Base-by-base conservation (phyloP, 1,140 invertebrate species). In the Plodia interpunctella region DNA sequence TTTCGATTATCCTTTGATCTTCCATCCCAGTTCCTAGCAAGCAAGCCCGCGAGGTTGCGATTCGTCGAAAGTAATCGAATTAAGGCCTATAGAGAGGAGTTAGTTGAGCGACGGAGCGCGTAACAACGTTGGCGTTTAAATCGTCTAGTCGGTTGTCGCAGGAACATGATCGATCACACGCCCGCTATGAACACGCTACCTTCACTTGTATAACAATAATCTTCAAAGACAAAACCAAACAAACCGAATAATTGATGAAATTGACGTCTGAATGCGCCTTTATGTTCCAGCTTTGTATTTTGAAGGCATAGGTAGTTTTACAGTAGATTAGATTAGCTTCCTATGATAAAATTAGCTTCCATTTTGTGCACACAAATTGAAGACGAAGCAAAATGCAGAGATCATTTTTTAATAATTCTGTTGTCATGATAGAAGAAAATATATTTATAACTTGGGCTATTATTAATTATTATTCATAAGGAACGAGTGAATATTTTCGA, bases 1-100 rank as follows among this genome's bases (percentile, higher is more conserved):
- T 68, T 70, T 72, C 57, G 53, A 68, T 68, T 69, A 72, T 70
- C 60, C 67, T 72, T 72, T 75, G 66, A 75, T 72, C 66, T 75
- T 68, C 60, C 68, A 57, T 50, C 55, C 49, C 59, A 32, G 62
- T 59, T 63, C 59, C 52, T 55, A 62, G 32, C 53, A 59, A 57
- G 62, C 54, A 59, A 57, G 62, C 56, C 44, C 67, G 62, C 65
- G 67, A 66, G 50, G 58, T 62, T 59, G 57, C 62, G 65, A 69
- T 62, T 67, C 68, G 65, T 57, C 59, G 55, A 19, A 38, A 66
- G 66, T 70, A 78, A 74, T 72, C 65, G 62, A 72, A 78, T 74
- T 72, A 77, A 70, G 68, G 60, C 59, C 61, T 65, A 63, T 63
- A 69, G 64, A 65, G 59, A 62, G 57, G 57, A 67, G 54, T 69